Evolutionary conservation across 2,888 invertebrate species (phyloP), one percentile per base, ranked within the genome.

Genomic region (Chymomyza fuscimana): DNA sequence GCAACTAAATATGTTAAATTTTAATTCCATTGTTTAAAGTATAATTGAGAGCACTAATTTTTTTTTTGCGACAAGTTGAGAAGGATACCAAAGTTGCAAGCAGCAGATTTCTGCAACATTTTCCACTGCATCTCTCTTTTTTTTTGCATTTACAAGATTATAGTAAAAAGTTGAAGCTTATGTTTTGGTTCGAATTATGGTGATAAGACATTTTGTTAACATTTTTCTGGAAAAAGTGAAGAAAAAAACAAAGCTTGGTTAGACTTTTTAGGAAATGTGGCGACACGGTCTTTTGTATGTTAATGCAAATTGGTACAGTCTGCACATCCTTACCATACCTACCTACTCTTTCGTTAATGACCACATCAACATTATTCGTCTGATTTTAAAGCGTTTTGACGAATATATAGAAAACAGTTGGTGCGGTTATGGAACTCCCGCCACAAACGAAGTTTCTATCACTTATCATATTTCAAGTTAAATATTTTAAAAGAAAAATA

Each of bases 231-330:
- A 16, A 51, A 4, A 32, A 32, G 32, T 32, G 1, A 51, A 51
- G 51, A 51, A 19, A 51, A 51, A 15, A n/a, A n/a, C 7, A 1
- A 51, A 5, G 16, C 7, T 51, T 25, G 25, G 25, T 25, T 4
- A 0, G 25, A 4, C 51, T 10, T 9, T n/a, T 16, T 6, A 7
- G 15, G 51, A 51, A 51, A 51, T 51, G 2, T 51, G 63, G 63
- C 73, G 69, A 75, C 7, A 7, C 76, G 69, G 61, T 78, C 81
- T 83, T 78, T 83, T 81, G 81, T 79, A 83, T 81, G 67, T 71
- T 64, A 25, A 25, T 25, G 3, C 25, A 4, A 25, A 4, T 25
- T 4, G 1, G 4, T 25, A 4, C 0, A 3, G 4, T 25, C 25
- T 25, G 25, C 2, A 4, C 4, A 25, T 25, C 4, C 25, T 25